Conservation (phyloP, 2,113 vertebrate species). For the Pterocles burchelli region DNA sequence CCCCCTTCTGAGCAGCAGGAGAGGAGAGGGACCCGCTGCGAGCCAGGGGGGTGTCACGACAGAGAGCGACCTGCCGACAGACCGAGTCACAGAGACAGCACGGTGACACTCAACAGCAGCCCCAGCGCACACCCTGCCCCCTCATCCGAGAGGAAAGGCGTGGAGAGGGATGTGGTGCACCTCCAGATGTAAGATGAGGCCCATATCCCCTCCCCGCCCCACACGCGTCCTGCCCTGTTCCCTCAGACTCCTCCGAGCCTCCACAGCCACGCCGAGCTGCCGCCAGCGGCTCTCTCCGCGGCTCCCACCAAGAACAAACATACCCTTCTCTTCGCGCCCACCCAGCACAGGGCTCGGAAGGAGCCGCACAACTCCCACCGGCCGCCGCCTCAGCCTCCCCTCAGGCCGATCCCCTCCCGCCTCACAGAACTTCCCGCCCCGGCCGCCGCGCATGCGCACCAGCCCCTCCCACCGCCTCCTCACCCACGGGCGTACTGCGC, state of each 20-base stretch:
- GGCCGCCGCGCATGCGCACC: accelerated
- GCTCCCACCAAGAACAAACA: no score
- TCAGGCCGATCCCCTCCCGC: accelerated
- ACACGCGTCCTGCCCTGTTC: neutral
- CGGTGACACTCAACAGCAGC: accelerated
- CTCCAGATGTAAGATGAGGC: accelerated
- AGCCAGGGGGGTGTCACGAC: no score
- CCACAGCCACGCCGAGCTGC: neutral
- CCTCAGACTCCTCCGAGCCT: neutral
- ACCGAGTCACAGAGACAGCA: no score
- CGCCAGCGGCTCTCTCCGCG: neutral
- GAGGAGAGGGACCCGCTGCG: accelerated
- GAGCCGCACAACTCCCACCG: no score
- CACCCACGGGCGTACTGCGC: accelerated
- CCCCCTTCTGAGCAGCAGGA: no score
- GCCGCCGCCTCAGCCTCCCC: accelerated
- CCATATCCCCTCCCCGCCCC: accelerated
- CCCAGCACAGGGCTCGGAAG: accelerated
- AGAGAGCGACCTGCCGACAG: neutral
- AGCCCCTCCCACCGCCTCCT: accelerated
- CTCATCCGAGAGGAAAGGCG: accelerated
- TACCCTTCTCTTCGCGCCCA: accelerated
- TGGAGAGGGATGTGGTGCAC: accelerated
- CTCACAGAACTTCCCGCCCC: accelerated
- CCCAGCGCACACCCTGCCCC: neutral